A percentile compares a stretch with the other conserved stretches of the same genome.
phyloP scores from a whole-genome alignment of 2,888 invertebrate genomes.

The Erebia ligea region DNA sequence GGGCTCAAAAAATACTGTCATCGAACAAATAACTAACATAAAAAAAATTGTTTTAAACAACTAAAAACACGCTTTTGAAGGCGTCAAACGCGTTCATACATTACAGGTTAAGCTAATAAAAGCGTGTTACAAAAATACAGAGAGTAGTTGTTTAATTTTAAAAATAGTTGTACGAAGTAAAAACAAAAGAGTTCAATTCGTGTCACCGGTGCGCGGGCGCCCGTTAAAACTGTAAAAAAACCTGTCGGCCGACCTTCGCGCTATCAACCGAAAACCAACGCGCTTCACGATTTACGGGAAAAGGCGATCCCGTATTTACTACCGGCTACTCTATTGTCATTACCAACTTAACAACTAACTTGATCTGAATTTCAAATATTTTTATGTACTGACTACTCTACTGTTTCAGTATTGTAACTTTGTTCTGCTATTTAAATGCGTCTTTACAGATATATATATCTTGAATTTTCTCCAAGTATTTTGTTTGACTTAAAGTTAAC shows the following conservation, averaged over 20 bases:
- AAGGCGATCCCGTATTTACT: slow-evolving; percentile 40
- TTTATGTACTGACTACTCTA: not conserved
- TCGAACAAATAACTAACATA: not conserved
- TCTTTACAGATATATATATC: not conserved
- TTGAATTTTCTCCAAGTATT: not conserved
- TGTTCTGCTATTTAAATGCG: not conserved
- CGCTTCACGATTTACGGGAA: slow-evolving; percentile 45
- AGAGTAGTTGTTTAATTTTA: not conserved
- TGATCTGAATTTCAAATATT: not conserved
- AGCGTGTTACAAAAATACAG: not conserved
- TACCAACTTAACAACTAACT: not conserved
- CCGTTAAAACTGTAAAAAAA: slow-evolving; percentile 81
- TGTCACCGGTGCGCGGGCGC: slow-evolving; percentile 55
- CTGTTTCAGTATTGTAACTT: not conserved
- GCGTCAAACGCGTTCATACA: too few relatives aligned
- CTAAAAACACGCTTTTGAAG: too few relatives aligned
- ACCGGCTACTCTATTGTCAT: slow-evolving; percentile 22
- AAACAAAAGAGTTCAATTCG: slow-evolving; percentile 40
- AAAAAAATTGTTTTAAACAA: too few relatives aligned
- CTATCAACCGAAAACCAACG: slow-evolving; percentile 70
- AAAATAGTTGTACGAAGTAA: slow-evolving; percentile 32
- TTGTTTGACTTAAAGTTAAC: not conserved
- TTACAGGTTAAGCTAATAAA: too few relatives aligned
- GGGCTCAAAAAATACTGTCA: not conserved
- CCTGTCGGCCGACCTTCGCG: slow-evolving; percentile 73